A percentile compares a stretch with the other conserved stretches of the same genome.
Conservation (phyloP, 2,797 vertebrate species). For the Amblyraja radiata region DNA sequence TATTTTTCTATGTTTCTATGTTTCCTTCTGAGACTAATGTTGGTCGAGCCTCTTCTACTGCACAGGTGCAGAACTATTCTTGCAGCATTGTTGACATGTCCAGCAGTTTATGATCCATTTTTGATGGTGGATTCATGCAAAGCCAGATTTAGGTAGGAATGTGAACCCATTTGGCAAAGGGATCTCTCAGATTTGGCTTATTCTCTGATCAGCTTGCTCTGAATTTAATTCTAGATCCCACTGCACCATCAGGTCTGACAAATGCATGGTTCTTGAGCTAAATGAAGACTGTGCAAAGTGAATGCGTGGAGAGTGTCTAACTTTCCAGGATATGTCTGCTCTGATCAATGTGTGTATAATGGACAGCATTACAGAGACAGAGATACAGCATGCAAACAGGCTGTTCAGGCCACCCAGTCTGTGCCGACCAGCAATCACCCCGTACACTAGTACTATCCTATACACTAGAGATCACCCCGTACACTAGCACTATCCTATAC, state of each 20-base stretch:
- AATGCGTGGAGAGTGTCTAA: too few species aligned
- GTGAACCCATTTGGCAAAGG: not conserved
- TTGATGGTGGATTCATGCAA: not conserved
- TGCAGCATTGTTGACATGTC: not conserved
- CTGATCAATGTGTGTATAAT: too few species aligned
- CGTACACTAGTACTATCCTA: too few species aligned
- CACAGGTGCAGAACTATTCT: not conserved
- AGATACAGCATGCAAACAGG: too few species aligned
- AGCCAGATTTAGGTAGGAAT: not conserved
- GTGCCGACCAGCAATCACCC: too few species aligned
- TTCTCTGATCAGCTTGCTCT: not conserved
- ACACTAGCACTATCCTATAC: too few species aligned
- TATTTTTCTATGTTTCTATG: too few species aligned
- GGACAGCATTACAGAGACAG: too few species aligned
- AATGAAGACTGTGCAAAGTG: not conserved
- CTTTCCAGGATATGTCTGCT: too few species aligned
- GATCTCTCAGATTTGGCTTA: not conserved
- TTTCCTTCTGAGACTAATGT: not conserved
- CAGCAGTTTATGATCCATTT: not conserved
- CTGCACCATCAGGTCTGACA: not conserved
- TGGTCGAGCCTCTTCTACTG: not conserved
- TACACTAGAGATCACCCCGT: too few species aligned
- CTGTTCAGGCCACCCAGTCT: too few species aligned
- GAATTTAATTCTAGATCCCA: not conserved
- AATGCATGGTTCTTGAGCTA: not conserved